phyloP scores from a whole-genome alignment of 2,888 invertebrate genomes.

The Mylabris sibirica region DNA sequence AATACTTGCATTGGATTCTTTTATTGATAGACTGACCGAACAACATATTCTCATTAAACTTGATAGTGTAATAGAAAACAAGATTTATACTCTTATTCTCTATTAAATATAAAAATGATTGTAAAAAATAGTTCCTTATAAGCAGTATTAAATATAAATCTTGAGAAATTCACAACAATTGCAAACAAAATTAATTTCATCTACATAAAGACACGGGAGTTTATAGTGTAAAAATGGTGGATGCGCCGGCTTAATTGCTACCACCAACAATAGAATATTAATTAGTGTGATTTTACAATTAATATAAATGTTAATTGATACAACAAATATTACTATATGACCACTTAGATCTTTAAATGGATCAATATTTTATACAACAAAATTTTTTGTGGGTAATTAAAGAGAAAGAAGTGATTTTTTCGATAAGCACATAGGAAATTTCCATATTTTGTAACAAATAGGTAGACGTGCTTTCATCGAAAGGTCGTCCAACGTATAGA shows the following conservation, averaged over 20 bases:
- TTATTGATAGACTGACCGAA: neutral
- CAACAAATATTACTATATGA: neutral
- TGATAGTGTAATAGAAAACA: too few species aligned
- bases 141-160: too few species aligned
- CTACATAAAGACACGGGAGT: neutral
- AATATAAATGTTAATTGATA: neutral
- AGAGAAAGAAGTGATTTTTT: neutral
- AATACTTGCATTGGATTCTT: constrained; percentile 9
- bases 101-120: too few species aligned
- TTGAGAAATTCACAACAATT: neutral
- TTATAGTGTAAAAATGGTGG: constrained; percentile 7
- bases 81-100: too few species aligned
- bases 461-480: neutral
- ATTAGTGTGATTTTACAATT: neutral
- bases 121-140: too few species aligned
- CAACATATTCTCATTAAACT: neutral
- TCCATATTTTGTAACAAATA: neutral
- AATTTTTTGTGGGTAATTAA: too few species aligned
- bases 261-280: neutral
- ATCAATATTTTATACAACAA: too few species aligned
- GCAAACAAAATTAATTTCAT: neutral
- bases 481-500: neutral
- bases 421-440: neutral
- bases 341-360: too few species aligned
- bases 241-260: constrained; percentile 14